Conservation (phyloP, 2,113 vertebrate genomes). For the Illadopsis cleaveri region DNA sequence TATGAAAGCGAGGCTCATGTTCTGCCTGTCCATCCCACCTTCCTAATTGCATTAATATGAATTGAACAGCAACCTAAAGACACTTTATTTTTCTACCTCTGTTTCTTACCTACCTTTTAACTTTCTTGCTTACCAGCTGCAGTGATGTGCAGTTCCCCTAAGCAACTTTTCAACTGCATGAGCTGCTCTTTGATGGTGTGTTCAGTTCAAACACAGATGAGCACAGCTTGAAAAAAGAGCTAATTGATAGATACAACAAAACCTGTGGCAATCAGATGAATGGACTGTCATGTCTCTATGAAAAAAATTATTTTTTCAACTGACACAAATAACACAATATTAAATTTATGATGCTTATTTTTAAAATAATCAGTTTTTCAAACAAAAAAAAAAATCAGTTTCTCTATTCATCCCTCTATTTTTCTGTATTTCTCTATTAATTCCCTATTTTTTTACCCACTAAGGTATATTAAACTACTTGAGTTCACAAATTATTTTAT, state of each 20-base stretch:
- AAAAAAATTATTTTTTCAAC: background rate
- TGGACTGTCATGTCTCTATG: background rate
- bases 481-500: background rate
- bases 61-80: background rate
- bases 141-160: background rate
- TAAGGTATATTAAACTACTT: background rate
- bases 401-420: background rate
- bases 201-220: background rate
- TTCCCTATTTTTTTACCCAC: background rate
- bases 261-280: background rate
- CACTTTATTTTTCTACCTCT: background rate
- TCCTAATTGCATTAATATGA: background rate
- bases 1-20: background rate
- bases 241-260: background rate
- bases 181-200: background rate
- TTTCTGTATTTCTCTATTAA: background rate
- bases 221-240: background rate
- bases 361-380: background rate
- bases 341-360: background rate
- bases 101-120: background rate
- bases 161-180: background rate
- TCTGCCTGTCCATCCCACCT: background rate
- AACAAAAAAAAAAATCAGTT: background rate
- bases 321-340: background rate
- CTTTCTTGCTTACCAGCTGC: background rate